Evolutionary conservation across 1,140 invertebrate genomes (phyloP).

Genomic region (Alviniconcha marisindica): DNA sequence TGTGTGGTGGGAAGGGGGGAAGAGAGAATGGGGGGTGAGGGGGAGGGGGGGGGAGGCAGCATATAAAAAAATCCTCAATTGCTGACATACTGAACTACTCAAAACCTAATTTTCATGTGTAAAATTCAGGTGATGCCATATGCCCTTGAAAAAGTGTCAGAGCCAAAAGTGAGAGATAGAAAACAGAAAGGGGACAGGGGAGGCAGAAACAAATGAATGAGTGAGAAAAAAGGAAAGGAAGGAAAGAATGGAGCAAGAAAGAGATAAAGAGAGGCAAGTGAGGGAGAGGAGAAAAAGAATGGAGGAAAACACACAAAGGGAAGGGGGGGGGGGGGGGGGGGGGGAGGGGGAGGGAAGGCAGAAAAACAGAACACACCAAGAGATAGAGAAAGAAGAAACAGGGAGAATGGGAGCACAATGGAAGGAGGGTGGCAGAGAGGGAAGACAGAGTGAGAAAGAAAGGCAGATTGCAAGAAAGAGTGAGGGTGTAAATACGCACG

Average conservation of each 20-base stretch:
- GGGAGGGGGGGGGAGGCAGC: too few species aligned
- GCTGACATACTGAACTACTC: too few species aligned
- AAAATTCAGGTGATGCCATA: too few species aligned
- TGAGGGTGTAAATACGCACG: constrained; percentile 12
- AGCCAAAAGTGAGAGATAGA: neutral
- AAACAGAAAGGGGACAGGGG: neutral
- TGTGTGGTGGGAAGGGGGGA: too few species aligned
- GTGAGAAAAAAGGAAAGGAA: too few species aligned
- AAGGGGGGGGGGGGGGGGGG: neutral
- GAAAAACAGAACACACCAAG: neutral
- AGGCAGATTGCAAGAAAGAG: neutral
- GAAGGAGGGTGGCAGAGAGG: too few species aligned
- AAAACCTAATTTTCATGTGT: too few species aligned
- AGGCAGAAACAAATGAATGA: too few species aligned
- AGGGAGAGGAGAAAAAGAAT: neutral
- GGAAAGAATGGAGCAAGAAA: constrained; percentile 1
- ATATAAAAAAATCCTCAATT: too few species aligned
- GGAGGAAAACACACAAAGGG: neutral
- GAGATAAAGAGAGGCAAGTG: neutral
- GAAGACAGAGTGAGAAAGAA: neutral
- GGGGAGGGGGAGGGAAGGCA: neutral
- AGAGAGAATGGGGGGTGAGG: too few species aligned
- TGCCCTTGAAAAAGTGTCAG: neutral
- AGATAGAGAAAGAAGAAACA: neutral
- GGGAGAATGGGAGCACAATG: too few species aligned